Evolutionary conservation across 2,797 vertebrate genomes (phyloP), one percentile per base, ranked within the genome.

Genomic region (Pogoniulus pusillus): DNA sequence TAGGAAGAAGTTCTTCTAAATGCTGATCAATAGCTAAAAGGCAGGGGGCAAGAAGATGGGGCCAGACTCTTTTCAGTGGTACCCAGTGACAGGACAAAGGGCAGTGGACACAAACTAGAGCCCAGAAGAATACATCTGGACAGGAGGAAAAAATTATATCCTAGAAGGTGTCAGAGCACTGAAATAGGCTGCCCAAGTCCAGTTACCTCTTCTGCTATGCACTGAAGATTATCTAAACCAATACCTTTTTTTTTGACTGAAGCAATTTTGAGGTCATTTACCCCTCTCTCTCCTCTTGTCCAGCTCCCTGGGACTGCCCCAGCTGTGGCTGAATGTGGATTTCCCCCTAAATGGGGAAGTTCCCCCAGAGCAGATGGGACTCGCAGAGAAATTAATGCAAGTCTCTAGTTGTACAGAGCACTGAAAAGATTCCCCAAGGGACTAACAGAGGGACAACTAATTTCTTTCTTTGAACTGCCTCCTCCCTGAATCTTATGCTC

Each of bases 261-360:
- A 77, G 54, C 37, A 65, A 82, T 71, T 74, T 91, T 69, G 60
- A 43, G 22, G 58, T 79, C 83, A 60, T 85, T 89, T 64, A 16
- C 49, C 59, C 8, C 7, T 47, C 11, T 58, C 59, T 79, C 54
- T 77, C 76, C 80, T 75, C 85, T 92, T 89, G 62, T 95, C 93
- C 92, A 55, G 41, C 51, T 86, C 71, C 45, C 68, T 84, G 89
- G 94, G 89, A 90, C 65, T 92, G 71, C 71, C 90, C 94, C 78
- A 65, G 34, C 63, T 89, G 92, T 82, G 59, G 78, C 78, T 80
- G 32, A 87, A 63, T 43, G 62, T 91, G 93, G 85, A 80, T 91
- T 96, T 95, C 79, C 94, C 94, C 94, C 55, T 78, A n/a, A 57
- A 82, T 22, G 72, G 75, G 83, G 91, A 94, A 95, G 83, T 95